Evolutionary conservation across 2,113 vertebrate genomes (phyloP), one percentile per base, ranked within the genome.

Genomic region (Etia nguti): DNA sequence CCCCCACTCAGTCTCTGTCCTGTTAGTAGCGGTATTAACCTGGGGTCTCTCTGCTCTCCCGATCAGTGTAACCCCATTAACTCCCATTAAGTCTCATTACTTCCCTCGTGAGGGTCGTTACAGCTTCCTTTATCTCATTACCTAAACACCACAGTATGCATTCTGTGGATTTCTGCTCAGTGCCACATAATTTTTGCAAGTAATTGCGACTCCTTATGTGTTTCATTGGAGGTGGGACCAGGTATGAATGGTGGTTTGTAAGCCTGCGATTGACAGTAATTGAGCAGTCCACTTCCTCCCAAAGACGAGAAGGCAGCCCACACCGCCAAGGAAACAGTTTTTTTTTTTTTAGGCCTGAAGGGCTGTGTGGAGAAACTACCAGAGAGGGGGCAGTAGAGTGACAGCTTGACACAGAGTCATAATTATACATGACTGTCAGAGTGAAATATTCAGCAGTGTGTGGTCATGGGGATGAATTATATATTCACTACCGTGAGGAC

Each of bases 31-130:
- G 60, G 89, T 82, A 90, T 93, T 94, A 95, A 95, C 92, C 93
- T 82, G 86, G 83, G 94, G 91, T 93, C 90, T 90, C 90, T 84
- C 85, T 84, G 70, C 89, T 92, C 91, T 92, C 90, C 89, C 43
- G 85, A 95, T 95, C 92, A 90, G 87, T 59, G 85, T 92, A 92
- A 94, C 92, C 94, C 92, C 93, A 96, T 96, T 95, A 95, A 93
- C 95, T 94, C 90, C 84, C 92, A 95, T 95, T 94, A 95, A 93
- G 90, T 91, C 92, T 94, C 89, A 94, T 94, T 93, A 92, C 57
- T 77, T 86, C 52, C 83, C 92, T 86, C 34, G 26, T 85, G 91
- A 92, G 89, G 83, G 90, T 93, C 75, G 34, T 92, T 93, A 88
- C 73, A 8, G 62, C 88, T 88, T 83, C 80, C 89, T 82, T 94